Percentiles rank a stretch among this genome's conserved stretches.
Evolutionary conservation across 2,113 vertebrate species (phyloP).

Genomic region (Psittacara wagleri): DNA sequence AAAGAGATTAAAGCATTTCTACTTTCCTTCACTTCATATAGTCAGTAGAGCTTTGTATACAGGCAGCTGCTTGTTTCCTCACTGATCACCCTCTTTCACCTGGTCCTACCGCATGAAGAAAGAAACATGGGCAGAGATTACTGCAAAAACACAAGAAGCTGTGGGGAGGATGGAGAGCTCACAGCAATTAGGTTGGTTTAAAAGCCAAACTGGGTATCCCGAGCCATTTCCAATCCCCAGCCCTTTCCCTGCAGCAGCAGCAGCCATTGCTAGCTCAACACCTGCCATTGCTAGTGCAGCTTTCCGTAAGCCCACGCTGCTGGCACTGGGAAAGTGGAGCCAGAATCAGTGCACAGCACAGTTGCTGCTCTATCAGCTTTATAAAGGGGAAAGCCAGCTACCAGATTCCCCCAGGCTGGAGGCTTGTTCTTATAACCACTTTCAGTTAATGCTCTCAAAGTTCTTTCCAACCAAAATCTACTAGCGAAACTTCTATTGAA

Average conservation of each 20-base stretch:
- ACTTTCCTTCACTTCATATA: background rate
- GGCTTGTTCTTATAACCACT: background rate
- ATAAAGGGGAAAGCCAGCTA: background rate
- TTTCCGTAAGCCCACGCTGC: fast-evolving
- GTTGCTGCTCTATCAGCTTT: background rate
- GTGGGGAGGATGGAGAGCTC: background rate
- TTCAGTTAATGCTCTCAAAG: background rate
- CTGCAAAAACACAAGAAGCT: background rate
- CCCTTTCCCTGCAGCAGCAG: background rate
- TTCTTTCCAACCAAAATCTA: background rate
- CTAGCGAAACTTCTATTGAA: background rate
- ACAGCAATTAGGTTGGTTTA: background rate
- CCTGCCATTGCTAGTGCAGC: background rate
- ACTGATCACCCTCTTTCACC: background rate
- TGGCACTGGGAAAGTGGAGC: background rate
- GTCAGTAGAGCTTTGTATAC: conserved; percentile 1
- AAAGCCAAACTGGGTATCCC: background rate
- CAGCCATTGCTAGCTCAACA: too few species aligned
- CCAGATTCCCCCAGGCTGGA: background rate
- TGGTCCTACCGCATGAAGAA: background rate
- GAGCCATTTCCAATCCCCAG: background rate
- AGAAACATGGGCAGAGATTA: fast-evolving
- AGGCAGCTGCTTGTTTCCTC: conserved; percentile 3
- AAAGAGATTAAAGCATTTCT: conserved; percentile 42
- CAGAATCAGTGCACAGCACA: background rate